These are phyloP conservation scores for Mus spicilegus DNA, from an alignment of 2,113 vertebrate species.

Conservation along the genomic window DNA sequence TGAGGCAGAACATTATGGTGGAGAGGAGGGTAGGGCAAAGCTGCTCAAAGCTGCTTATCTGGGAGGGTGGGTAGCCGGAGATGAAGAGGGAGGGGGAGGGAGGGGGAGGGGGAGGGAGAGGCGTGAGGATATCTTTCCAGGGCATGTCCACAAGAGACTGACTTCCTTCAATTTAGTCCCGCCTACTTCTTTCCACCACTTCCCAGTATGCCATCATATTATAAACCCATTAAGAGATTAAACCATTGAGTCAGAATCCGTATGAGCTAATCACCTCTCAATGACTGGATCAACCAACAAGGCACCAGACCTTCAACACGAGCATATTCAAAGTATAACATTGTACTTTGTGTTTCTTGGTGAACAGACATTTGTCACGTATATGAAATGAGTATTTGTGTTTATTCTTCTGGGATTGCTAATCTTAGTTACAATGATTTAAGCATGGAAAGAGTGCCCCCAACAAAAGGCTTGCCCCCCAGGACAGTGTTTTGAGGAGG, in stretches of 20 bases:
- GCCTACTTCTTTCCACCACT: no score
- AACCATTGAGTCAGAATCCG: not conserved
- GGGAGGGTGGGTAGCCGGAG: not conserved
- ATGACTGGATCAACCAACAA: not conserved
- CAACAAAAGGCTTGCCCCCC: not conserved
- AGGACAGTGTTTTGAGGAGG: not conserved
- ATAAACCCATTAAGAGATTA: not conserved
- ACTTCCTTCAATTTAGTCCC: not conserved
- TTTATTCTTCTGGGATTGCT: slow-evolving; percentile 6
- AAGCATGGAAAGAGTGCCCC: not conserved
- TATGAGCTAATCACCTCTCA: not conserved
- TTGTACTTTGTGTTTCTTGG: not conserved
- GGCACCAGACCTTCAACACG: not conserved
- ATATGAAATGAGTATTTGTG: not conserved
- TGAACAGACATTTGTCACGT: not conserved
- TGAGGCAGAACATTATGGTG: not conserved
- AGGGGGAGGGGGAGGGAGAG: not conserved
- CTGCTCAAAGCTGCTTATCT: not conserved
- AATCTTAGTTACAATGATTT: not conserved
- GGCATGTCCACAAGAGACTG: not conserved
- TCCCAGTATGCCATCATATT: not conserved
- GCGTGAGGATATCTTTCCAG: not conserved
- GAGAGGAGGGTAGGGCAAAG: no score
- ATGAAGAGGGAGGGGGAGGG: not conserved
- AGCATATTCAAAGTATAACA: not conserved